A percentile compares a stretch with the other conserved stretches of the same genome.
phyloP scores from a whole-genome alignment of 1,140 invertebrate species.

The Hylaeus anthracinus region DNA sequence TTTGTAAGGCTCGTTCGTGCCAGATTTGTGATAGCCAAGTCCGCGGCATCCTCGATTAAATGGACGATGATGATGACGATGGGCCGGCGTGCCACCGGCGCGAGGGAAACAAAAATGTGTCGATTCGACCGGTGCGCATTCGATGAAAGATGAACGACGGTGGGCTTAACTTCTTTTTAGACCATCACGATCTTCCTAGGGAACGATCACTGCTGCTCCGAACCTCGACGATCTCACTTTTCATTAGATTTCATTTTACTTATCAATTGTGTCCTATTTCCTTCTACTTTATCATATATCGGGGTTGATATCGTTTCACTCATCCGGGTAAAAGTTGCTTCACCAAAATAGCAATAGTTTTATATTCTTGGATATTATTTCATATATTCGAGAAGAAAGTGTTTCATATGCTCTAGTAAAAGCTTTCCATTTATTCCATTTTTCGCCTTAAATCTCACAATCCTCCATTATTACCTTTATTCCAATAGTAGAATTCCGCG shows the following conservation, averaged over 20 bases:
- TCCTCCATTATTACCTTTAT: no score
- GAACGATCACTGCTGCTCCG: not conserved
- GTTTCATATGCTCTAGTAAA: no score
- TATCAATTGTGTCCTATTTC: not conserved
- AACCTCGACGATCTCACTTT: not conserved
- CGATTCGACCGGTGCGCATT: slow-evolving; percentile 14
- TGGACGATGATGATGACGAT: slow-evolving; percentile 55
- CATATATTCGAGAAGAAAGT: no score
- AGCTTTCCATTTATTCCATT: no score
- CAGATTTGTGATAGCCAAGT: slow-evolving; percentile 80
- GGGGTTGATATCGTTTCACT: no score
- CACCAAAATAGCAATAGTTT: no score
- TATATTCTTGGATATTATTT: no score
- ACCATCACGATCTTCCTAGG: slow-evolving; percentile 11
- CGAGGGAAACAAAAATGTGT: slow-evolving; percentile 19
- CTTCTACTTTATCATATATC: not conserved
- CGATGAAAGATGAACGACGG: slow-evolving; percentile 19
- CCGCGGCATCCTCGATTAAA: slow-evolving; percentile 73
- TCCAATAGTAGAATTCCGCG: no score
- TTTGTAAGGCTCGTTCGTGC: slow-evolving; percentile 78
- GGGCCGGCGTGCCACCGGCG: slow-evolving; percentile 56
- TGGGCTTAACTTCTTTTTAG: slow-evolving; percentile 26
- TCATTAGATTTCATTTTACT: not conserved
- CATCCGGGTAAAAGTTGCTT: no score
- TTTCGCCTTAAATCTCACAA: no score